Conservation (phyloP, 2,888 invertebrate species). For the Notodonta ziczac region DNA sequence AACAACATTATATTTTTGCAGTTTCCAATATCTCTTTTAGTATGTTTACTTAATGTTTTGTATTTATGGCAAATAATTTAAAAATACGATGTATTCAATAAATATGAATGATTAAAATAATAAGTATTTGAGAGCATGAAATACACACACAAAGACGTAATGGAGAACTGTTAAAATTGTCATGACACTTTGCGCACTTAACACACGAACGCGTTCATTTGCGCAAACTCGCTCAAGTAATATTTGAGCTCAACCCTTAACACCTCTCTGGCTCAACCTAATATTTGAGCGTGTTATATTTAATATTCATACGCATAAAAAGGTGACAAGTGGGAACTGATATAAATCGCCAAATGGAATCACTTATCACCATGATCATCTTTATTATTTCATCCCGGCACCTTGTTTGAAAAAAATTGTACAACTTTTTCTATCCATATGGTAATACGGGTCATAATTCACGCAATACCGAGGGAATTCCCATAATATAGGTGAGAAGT, state of each 20-base stretch:
- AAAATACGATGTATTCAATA: too few relatives aligned
- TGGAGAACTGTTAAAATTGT: too few relatives aligned
- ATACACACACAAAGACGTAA: too few relatives aligned
- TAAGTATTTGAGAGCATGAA: too few relatives aligned
- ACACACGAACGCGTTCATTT: not conserved
- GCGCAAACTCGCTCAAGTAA: too few relatives aligned
- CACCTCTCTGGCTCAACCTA: too few relatives aligned
- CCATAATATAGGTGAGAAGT: slow-evolving; percentile 1
- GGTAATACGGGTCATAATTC: not conserved
- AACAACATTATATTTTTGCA: too few relatives aligned
- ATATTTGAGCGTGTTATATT: not conserved
- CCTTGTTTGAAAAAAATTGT: not conserved
- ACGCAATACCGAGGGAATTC: not conserved
- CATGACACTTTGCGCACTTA: not conserved
- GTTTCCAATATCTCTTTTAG: too few relatives aligned
- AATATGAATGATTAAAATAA: too few relatives aligned
- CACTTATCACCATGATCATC: slow-evolving; percentile 1
- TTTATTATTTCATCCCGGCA: not conserved
- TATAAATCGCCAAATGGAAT: not conserved
- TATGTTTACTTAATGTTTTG: too few relatives aligned
- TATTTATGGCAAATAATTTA: too few relatives aligned
- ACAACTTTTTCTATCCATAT: not conserved
- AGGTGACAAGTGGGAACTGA: not conserved
- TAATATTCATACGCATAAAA: not conserved
- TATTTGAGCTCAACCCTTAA: not conserved